A percentile compares a stretch with the other conserved stretches of the same genome.
Evolutionary conservation across 2,797 vertebrate genomes (phyloP).

Genomic region (Premnoplex brunnescens): DNA sequence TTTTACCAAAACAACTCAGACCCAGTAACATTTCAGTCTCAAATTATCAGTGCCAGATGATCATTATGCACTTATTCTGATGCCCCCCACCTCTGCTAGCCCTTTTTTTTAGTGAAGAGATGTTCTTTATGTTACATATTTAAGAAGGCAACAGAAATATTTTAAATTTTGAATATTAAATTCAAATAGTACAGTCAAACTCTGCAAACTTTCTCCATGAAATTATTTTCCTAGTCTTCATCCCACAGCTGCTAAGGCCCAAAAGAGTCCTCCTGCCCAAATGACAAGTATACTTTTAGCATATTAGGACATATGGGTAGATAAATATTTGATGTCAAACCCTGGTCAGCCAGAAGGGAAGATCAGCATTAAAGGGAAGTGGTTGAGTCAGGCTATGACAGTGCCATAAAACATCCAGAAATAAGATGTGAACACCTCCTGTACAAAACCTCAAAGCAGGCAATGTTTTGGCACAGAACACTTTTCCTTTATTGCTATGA

Average conservation of each 20-base stretch:
- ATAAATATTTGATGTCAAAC: neutral
- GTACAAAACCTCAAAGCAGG: neutral
- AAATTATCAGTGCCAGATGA: neutral
- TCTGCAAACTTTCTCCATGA: neutral
- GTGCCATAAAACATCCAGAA: neutral
- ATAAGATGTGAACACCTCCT: neutral
- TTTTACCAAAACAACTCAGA: neutral
- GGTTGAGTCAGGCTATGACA: neutral
- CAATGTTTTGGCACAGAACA: neutral
- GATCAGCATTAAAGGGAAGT: neutral
- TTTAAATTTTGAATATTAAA: neutral
- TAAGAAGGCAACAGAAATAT: neutral
- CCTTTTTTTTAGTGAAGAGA: neutral
- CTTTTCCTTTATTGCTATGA: neutral
- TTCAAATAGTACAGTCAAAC: neutral
- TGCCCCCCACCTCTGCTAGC: neutral
- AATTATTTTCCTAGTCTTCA: neutral
- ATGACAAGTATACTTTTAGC: neutral
- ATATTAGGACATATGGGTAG: accelerated
- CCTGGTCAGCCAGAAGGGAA: neutral
- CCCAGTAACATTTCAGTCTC: neutral
- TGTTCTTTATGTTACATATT: neutral
- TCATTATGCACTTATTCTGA: neutral
- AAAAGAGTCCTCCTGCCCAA: neutral
- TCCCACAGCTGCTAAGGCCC: neutral